Percentiles rank a stretch among this genome's conserved stretches.
Evolutionary conservation across 2,113 vertebrate genomes (phyloP).

Genomic region (Cyanoderma ruficeps): DNA sequence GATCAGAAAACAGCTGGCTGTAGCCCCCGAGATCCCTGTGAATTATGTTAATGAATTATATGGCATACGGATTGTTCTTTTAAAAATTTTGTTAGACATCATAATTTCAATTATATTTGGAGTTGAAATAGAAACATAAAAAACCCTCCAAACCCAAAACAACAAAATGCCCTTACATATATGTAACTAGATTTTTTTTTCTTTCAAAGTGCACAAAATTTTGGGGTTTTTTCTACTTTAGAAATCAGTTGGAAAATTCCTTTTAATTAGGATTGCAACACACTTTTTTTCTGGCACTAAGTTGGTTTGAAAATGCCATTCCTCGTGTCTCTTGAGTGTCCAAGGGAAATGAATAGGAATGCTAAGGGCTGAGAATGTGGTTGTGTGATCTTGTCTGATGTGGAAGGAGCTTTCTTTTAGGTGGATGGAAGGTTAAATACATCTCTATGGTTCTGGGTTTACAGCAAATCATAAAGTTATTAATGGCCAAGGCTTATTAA

Average conservation of each 20-base stretch:
- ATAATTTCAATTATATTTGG: neutral
- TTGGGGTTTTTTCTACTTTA: neutral
- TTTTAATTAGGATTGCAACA: neutral
- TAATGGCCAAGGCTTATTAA: conserved; percentile 9
- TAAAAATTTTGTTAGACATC: neutral
- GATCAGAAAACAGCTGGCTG: conserved; percentile 38
- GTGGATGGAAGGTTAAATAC: neutral
- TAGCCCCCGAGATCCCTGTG: conserved; percentile 17
- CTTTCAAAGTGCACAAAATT: neutral
- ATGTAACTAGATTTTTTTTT: neutral
- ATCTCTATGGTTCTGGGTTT: neutral
- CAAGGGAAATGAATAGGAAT: neutral
- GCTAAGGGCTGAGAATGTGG: neutral
- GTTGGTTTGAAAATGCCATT: neutral
- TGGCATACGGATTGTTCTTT: neutral
- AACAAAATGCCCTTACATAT: fast-evolving
- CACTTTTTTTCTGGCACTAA: neutral
- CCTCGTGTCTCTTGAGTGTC: neutral
- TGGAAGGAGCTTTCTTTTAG: neutral
- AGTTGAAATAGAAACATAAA: neutral
- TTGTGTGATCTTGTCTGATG: neutral
- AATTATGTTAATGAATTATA: conserved; percentile 41
- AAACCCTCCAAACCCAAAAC: neutral
- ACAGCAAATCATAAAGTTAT: conserved; percentile 19
- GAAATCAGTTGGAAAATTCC: neutral